Evolutionary conservation across 2,888 invertebrate species (phyloP).

Genomic region (Plagiodera versicolora): DNA sequence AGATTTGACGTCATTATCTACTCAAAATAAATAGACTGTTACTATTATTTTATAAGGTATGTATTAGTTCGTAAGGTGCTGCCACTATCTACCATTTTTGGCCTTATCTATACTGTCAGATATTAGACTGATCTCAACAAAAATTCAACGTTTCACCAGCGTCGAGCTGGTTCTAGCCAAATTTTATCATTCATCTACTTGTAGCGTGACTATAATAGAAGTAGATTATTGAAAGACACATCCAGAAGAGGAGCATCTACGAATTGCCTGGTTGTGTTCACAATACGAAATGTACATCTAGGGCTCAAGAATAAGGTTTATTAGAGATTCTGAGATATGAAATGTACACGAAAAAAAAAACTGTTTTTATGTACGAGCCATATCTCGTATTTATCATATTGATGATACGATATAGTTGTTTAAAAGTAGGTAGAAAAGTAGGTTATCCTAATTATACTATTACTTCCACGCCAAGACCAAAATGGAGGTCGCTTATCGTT

Average conservation of each 20-base stretch:
- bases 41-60: too few relatives aligned
- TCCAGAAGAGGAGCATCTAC: background rate
- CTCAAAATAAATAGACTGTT: too few relatives aligned
- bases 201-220: slow-evolving; percentile 27
- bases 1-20: too few relatives aligned
- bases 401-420: slow-evolving; percentile 28
- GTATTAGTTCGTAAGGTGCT: background rate
- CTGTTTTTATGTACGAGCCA: background rate
- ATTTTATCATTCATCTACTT: slow-evolving; percentile 40
- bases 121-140: slow-evolving; percentile 46
- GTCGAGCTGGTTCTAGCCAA: slow-evolving; percentile 43
- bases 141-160: slow-evolving; percentile 36
- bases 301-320: background rate
- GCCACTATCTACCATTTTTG: slow-evolving; percentile 45
- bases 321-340: background rate
- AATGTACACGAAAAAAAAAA: background rate
- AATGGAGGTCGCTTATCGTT: slow-evolving; percentile 41
- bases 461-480: slow-evolving; percentile 43
- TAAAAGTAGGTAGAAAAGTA: slow-evolving; percentile 34
- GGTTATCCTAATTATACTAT: slow-evolving; percentile 33
- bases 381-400: slow-evolving; percentile 11
- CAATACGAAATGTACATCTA: background rate
- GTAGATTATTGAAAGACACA: background rate
- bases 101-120: slow-evolving; percentile 51
- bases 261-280: background rate